These are phyloP conservation scores for Poecilus cupreus DNA, from an alignment of 2,888 invertebrate genomes.

Conservation along the genomic window DNA sequence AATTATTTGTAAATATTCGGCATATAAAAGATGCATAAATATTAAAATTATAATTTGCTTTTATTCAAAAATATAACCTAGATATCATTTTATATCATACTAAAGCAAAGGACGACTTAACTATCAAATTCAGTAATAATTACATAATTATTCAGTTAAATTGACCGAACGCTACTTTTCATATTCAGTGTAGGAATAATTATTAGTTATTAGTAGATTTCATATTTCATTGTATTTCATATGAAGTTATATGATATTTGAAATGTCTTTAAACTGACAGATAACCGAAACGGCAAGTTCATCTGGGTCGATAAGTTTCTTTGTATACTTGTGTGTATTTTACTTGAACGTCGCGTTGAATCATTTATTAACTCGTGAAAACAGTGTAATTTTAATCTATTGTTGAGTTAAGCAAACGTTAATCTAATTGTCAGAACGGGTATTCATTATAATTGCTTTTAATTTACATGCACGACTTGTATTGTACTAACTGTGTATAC, in stretches of 20 bases:
- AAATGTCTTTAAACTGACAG: not conserved
- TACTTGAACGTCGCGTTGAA: slow-evolving; percentile 63
- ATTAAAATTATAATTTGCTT: too few species aligned
- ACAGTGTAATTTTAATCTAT: slow-evolving; percentile 73
- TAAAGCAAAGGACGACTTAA: too few species aligned
- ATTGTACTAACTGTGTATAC: slow-evolving; percentile 57
- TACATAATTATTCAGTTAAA: too few species aligned
- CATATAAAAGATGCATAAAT: too few species aligned
- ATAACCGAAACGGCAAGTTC: not conserved
- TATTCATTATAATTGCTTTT: slow-evolving; percentile 73
- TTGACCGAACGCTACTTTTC: too few species aligned
- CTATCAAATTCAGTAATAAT: too few species aligned
- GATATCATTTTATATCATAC: too few species aligned
- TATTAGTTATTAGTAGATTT: too few species aligned
- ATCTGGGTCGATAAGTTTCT: slow-evolving; percentile 39
- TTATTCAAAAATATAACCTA: too few species aligned
- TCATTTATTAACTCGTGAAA: slow-evolving; percentile 71
- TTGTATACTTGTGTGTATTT: slow-evolving; percentile 42
- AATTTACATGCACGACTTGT: slow-evolving; percentile 72
- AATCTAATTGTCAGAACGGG: slow-evolving; percentile 71
- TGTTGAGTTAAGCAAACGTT: slow-evolving; percentile 73
- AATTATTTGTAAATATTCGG: too few species aligned
- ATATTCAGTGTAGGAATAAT: too few species aligned
- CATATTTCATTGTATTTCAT: too few species aligned
- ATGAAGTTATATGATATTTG: not conserved